These are phyloP conservation scores for Poecilia velifera DNA, from an alignment of 2,797 vertebrate species.

Conservation along the genomic window DNA sequence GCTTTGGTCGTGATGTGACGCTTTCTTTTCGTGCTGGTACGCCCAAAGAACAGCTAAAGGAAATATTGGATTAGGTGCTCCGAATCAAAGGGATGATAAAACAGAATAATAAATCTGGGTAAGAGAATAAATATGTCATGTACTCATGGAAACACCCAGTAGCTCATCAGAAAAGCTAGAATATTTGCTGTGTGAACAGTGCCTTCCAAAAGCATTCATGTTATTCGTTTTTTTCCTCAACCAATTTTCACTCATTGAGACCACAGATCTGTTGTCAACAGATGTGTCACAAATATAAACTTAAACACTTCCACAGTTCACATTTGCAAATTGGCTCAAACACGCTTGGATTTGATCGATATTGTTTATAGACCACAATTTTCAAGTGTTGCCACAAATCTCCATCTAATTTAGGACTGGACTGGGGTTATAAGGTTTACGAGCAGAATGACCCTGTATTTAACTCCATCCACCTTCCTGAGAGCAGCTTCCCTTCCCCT, in stretches of 20 bases:
- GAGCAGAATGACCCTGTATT: neutral
- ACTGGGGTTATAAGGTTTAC: neutral
- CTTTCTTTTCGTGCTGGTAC: slow-evolving; percentile 12
- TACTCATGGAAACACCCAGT: slow-evolving; percentile 3
- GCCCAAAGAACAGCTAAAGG: slow-evolving; percentile 10
- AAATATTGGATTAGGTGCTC: slow-evolving; percentile 20
- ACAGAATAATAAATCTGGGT: slow-evolving; percentile 12
- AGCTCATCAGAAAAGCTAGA: neutral
- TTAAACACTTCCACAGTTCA: neutral
- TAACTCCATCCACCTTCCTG: neutral
- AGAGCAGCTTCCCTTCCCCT: neutral
- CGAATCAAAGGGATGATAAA: slow-evolving; percentile 9
- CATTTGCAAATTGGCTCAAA: neutral
- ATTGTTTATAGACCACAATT: neutral
- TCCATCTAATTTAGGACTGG: neutral
- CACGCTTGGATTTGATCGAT: neutral
- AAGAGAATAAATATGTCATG: slow-evolving; percentile 10
- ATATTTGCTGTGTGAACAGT: neutral
- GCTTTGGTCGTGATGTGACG: slow-evolving; percentile 44
- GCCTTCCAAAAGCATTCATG: neutral
- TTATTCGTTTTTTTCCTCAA: neutral
- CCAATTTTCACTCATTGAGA: neutral
- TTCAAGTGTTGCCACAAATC: neutral
- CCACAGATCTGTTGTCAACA: neutral
- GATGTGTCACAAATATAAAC: neutral